Evolutionary conservation across 2,113 vertebrate genomes (phyloP).

Genomic region (Heliornis fulica): DNA sequence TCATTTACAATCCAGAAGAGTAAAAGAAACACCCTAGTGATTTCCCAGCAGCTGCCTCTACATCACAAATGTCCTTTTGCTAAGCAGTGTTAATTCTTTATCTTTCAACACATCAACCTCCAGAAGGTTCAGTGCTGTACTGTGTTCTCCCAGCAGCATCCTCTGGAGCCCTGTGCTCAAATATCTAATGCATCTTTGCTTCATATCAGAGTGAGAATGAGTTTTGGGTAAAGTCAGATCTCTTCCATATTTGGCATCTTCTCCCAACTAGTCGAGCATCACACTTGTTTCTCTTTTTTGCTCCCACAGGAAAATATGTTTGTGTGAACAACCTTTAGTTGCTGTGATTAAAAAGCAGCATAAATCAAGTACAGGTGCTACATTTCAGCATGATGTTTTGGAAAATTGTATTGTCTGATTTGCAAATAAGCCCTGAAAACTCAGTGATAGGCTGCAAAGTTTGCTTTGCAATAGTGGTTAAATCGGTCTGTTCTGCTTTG

Average conservation of each 20-base stretch:
- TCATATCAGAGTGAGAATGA: neutral
- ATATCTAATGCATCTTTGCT: neutral
- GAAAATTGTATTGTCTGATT: neutral
- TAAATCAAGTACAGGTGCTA: neutral
- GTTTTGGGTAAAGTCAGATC: neutral
- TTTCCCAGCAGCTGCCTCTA: neutral
- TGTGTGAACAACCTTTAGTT: neutral
- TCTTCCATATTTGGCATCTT: neutral
- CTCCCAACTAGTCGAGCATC: neutral
- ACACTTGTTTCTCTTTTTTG: neutral
- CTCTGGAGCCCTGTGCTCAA: neutral
- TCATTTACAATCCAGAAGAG: neutral
- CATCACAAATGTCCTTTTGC: neutral
- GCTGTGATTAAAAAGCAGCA: neutral
- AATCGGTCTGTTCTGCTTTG: neutral
- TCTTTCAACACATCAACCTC: neutral
- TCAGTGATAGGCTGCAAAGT: neutral
- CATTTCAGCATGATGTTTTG: neutral
- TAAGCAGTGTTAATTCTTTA: neutral
- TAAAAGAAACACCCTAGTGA: neutral
- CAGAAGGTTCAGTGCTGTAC: neutral
- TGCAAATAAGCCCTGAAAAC: neutral
- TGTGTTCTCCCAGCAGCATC: neutral
- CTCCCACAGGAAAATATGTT: neutral
- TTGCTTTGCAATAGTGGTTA: neutral